A percentile compares a stretch with the other conserved stretches of the same genome.
Evolutionary conservation across 2,797 vertebrate species (phyloP).

Genomic region (Picus viridis): DNA sequence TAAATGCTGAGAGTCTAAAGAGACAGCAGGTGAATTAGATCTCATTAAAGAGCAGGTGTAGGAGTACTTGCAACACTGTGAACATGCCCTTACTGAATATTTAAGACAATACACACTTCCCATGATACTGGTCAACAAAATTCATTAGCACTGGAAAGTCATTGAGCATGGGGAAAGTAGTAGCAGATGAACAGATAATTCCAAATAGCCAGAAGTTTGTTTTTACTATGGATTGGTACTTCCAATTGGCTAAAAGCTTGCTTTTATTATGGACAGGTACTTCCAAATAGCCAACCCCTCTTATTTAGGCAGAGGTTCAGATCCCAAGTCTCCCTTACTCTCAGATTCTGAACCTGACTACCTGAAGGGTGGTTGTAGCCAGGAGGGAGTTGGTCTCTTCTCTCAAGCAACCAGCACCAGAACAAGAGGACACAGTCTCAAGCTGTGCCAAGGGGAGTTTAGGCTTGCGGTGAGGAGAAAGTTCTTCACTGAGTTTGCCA

Average conservation of each 20-base stretch:
- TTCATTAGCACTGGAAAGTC: background rate
- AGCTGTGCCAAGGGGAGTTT: too few species aligned
- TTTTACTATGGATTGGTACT: background rate
- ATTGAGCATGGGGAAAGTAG: background rate
- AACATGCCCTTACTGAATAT: background rate
- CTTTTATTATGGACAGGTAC: background rate
- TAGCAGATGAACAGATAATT: background rate
- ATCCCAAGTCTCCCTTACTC: background rate
- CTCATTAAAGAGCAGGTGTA: background rate
- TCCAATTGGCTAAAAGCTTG: background rate
- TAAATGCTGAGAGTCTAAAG: background rate
- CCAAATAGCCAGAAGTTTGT: background rate
- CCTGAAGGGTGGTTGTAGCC: too few species aligned
- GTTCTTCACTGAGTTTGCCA: too few species aligned
- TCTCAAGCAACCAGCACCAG: too few species aligned
- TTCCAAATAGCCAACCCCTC: background rate
- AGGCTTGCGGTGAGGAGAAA: too few species aligned
- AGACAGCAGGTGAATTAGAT: background rate
- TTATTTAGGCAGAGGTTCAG: background rate
- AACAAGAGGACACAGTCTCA: too few species aligned
- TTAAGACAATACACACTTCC: background rate
- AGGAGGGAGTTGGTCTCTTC: too few species aligned
- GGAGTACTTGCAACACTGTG: background rate
- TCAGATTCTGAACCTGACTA: background rate
- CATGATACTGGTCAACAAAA: background rate